Evolutionary conservation across 2,113 vertebrate genomes (phyloP).

Genomic region (human (Homo sapiens)): GRCh38 chr18:41798501-41799000

Average conservation of each 20-base stretch:
- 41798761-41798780: background rate
- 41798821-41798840: background rate
- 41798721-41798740: background rate
- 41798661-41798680: background rate
- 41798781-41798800: background rate
- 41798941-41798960: conserved; percentile 31
- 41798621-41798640: background rate
- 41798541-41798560: background rate
- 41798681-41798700: background rate
- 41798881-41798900: background rate
- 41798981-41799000: conserved; percentile 47
- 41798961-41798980: conserved; percentile 25
- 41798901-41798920: background rate
- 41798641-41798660: background rate
- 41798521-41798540: background rate
- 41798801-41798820: background rate
- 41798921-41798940: background rate
- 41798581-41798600: background rate
- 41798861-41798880: background rate
- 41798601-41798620: background rate
- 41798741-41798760: background rate
- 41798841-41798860: background rate
- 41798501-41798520: conserved; percentile 30
- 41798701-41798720: background rate
- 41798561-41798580: background rate